phyloP scores from a whole-genome alignment of 2,113 vertebrate species.

The Scortum barcoo region DNA sequence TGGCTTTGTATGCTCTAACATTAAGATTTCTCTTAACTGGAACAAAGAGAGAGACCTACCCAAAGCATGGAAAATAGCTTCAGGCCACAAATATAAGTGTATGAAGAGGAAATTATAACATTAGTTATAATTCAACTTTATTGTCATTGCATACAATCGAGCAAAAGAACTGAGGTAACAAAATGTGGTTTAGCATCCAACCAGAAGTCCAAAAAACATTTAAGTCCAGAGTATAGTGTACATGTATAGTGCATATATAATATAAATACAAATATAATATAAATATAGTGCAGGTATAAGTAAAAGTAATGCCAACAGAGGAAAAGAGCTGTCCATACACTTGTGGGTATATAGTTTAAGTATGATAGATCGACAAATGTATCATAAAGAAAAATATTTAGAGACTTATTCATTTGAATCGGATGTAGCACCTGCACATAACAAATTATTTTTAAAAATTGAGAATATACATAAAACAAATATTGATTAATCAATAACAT shows the following conservation, averaged over 20 bases:
- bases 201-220: no score
- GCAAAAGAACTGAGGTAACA: no score
- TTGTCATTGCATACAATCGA: no score
- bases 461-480: not conserved
- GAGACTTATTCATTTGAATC: not conserved
- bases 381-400: not conserved
- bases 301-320: no score
- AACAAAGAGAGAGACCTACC: not conserved
- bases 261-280: no score
- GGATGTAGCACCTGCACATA: not conserved
- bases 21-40: slow-evolving; percentile 1
- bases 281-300: no score
- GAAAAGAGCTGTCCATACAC: not conserved
- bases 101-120: no score
- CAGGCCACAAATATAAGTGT: not conserved
- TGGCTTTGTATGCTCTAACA: not conserved
- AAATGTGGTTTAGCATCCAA: no score
- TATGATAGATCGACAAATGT: not conserved
- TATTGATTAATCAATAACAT: not conserved
- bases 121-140: no score
- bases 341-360: not conserved
- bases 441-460: not conserved
- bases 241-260: no score
- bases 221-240: no score
- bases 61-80: not conserved